Evolutionary conservation across 2,113 vertebrate genomes (phyloP), one percentile per base, ranked within the genome.

Genomic region (Cyprinodon variegatus): DNA sequence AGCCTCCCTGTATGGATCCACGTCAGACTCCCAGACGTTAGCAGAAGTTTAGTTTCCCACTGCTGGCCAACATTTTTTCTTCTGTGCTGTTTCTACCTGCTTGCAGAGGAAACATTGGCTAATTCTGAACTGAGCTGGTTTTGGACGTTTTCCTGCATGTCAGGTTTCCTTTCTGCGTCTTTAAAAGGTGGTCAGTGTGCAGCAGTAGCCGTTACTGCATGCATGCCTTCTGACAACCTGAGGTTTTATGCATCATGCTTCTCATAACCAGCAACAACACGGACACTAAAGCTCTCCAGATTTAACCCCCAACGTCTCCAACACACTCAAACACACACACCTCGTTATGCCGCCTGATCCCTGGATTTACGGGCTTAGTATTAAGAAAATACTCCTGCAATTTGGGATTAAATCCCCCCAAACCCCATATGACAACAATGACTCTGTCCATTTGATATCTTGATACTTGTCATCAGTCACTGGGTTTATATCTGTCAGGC

Each of bases 401-500:
- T 95, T 94, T 94, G 91, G 96, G 95, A 96, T 96, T 96, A 96
- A 93, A 94, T 0, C 93, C 94, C 50, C 72, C 69, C 93, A 94
- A 95, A 95, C 91, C 91, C 89, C 88, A 79, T 68, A 76, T 63
- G 74, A 77, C 92, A 88, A 91, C 93, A 93, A 91, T 82, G 83
- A 82, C 69, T 71, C 78, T 68, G 86, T 92, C 93, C 86, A 89
- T 90, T 90, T 94, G 94, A 96, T 94, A 93, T 94, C 91, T 95
- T 92, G 90, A 94, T 91, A 89, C 92, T 92, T 88, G 85, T 86
- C 89, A 90, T 91, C 88, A 85, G 77, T 85, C 83, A 61, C 85
- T 86, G 86, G 82, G 85, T 90, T 91, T 15, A 29, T n/a, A 20
- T 4, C 50, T 9, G 50, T 20, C 50, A 57, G 50, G 50, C 50